These are phyloP conservation scores for Spea hammondii DNA, from an alignment of 2,797 vertebrate genomes.

Conservation along the genomic window DNA sequence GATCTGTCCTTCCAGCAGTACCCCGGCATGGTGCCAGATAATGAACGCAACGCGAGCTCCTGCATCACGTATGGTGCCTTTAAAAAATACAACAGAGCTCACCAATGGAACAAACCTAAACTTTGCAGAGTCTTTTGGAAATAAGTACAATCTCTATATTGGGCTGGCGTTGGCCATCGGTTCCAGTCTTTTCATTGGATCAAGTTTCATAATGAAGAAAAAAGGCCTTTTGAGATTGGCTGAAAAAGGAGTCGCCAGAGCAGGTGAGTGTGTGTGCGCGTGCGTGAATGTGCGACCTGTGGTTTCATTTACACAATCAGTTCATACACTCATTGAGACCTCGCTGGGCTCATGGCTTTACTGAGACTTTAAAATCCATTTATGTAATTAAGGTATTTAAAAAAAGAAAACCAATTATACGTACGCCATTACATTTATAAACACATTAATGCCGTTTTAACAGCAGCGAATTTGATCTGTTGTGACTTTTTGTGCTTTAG, in stretches of 20 bases:
- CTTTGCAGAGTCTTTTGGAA: slow-evolving; percentile 48
- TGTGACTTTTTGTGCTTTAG: too few relatives aligned
- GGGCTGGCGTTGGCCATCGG: slow-evolving; percentile 67
- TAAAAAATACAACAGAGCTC: slow-evolving; percentile 40
- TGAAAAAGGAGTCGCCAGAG: slow-evolving; percentile 66
- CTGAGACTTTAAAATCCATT: too few relatives aligned
- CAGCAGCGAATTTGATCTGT: too few relatives aligned
- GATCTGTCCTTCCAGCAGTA: slow-evolving; percentile 55
- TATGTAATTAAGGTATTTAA: too few relatives aligned
- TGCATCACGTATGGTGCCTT: slow-evolving; percentile 40
- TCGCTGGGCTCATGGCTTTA: too few relatives aligned
- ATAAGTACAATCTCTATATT: slow-evolving; percentile 63
- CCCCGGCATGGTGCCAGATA: slow-evolving; percentile 66
- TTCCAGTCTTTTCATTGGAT: slow-evolving; percentile 74
- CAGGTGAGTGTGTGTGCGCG: slow-evolving; percentile 62
- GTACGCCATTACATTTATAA: too few relatives aligned
- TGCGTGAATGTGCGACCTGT: too few relatives aligned
- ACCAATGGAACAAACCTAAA: slow-evolving; percentile 26
- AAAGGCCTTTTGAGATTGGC: slow-evolving; percentile 75
- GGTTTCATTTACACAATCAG: too few relatives aligned
- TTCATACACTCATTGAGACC: too few relatives aligned
- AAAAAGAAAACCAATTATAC: too few relatives aligned
- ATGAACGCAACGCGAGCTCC: slow-evolving; percentile 57
- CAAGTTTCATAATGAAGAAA: slow-evolving; percentile 77
- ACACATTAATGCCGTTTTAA: too few relatives aligned